Percentiles rank a stretch among this genome's conserved stretches.
phyloP scores from a whole-genome alignment of 2,797 vertebrate genomes.

The Helarctos malayanus region DNA sequence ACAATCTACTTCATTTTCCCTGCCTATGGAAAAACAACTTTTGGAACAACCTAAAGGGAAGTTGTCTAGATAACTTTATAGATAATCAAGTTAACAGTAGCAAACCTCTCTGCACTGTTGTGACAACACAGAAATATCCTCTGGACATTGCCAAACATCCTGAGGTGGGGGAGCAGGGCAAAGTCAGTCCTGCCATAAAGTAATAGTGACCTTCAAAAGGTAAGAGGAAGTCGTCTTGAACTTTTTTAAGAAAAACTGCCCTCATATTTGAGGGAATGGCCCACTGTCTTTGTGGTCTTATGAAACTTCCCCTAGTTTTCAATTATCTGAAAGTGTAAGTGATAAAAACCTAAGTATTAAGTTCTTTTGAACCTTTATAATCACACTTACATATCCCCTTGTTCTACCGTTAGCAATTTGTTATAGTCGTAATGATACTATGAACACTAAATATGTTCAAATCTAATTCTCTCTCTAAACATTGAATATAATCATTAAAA shows the following conservation, averaged over 20 bases:
- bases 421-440: neutral
- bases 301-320: neutral
- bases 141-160: neutral
- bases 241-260: neutral
- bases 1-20: neutral
- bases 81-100: neutral
- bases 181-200: neutral
- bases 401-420: neutral
- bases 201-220: neutral
- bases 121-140: neutral
- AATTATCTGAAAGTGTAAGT: neutral
- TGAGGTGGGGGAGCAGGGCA: neutral
- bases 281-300: neutral
- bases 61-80: neutral
- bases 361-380: neutral
- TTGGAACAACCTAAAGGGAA: neutral
- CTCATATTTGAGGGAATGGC: neutral
- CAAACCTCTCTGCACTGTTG: neutral
- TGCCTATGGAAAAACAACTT: neutral
- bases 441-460: neutral
- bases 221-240: neutral
- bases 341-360: neutral
- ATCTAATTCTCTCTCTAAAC: neutral
- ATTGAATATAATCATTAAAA: neutral
- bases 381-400: neutral